phyloP scores from a whole-genome alignment of 2,797 vertebrate species.

The Cirrhinus molitorella region DNA sequence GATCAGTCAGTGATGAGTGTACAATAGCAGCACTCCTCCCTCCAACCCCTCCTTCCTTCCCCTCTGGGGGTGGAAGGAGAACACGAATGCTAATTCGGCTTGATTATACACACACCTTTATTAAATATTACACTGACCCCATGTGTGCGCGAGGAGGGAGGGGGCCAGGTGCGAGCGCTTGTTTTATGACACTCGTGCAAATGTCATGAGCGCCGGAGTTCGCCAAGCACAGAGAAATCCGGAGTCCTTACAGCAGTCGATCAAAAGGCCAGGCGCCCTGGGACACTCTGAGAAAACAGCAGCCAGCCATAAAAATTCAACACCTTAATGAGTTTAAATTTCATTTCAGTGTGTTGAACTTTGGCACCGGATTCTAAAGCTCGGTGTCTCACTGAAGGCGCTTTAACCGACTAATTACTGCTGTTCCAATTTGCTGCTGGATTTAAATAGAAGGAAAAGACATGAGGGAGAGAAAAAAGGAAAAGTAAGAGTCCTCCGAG shows the following conservation, averaged over 20 bases:
- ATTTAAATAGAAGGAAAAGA: slow-evolving; percentile 57
- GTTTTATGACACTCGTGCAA: slow-evolving; percentile 88
- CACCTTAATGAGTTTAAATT: slow-evolving; percentile 93
- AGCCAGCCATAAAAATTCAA: slow-evolving; percentile 89
- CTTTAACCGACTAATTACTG: slow-evolving; percentile 82
- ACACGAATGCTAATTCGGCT: slow-evolving; percentile 95
- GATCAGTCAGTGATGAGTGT: slow-evolving; percentile 88
- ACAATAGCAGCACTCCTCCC: slow-evolving; percentile 84
- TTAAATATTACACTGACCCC: slow-evolving; percentile 97
- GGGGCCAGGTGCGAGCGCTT: slow-evolving; percentile 50
- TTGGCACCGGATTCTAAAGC: slow-evolving; percentile 82
- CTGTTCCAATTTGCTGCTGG: slow-evolving; percentile 81
- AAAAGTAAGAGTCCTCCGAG: slow-evolving; percentile 36
- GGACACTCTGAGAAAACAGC: slow-evolving; percentile 90
- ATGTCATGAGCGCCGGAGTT: slow-evolving; percentile 89
- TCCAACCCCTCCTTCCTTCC: slow-evolving; percentile 71
- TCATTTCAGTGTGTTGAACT: slow-evolving; percentile 88
- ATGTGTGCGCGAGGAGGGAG: slow-evolving; percentile 67
- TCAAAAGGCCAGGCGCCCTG: slow-evolving; percentile 87
- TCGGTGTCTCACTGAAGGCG: slow-evolving; percentile 69
- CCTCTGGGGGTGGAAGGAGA: slow-evolving; percentile 89
- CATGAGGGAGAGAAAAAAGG: slow-evolving; percentile 32
- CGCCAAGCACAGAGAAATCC: slow-evolving; percentile 84
- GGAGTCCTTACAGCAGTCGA: slow-evolving; percentile 87
- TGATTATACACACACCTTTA: slow-evolving; percentile 96